Conservation (phyloP, 2,113 vertebrate genomes). For the Heterotilapia buettikoferi region DNA sequence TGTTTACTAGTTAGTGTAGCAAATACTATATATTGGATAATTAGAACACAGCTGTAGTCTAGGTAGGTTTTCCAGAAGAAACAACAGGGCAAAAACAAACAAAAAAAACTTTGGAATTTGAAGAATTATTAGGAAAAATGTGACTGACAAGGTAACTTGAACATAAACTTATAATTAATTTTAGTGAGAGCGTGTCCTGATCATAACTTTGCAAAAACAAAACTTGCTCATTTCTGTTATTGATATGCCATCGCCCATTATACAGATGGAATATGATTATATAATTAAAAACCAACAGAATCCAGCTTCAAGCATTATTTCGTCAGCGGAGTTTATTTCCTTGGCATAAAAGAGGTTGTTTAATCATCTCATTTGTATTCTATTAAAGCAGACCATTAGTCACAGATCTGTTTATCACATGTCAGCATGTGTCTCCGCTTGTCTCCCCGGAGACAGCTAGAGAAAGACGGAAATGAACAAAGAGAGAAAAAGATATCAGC, state of each 20-base stretch:
- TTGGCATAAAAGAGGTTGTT: constrained; percentile 14
- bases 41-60: background rate
- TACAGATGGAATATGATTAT: background rate
- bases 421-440: constrained; percentile 28
- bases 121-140: background rate
- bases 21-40: background rate
- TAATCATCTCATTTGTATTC: constrained; percentile 49
- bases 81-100: background rate
- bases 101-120: background rate
- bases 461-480: constrained; percentile 9
- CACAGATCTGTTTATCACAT: constrained; percentile 48
- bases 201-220: background rate
- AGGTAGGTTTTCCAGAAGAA: background rate
- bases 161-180: background rate
- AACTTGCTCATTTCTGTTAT: background rate
- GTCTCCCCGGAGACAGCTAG: constrained; percentile 21
- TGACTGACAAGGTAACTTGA: constrained; percentile 7
- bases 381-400: constrained; percentile 40
- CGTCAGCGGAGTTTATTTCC: background rate
- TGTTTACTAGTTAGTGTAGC: background rate
- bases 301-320: background rate
- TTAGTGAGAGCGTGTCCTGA: background rate
- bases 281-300: background rate
- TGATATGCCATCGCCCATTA: background rate
- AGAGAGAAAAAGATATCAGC: constrained; percentile 10